These are phyloP conservation scores for Guaruba guarouba DNA, from an alignment of 2,113 vertebrate genomes.

Conservation along the genomic window DNA sequence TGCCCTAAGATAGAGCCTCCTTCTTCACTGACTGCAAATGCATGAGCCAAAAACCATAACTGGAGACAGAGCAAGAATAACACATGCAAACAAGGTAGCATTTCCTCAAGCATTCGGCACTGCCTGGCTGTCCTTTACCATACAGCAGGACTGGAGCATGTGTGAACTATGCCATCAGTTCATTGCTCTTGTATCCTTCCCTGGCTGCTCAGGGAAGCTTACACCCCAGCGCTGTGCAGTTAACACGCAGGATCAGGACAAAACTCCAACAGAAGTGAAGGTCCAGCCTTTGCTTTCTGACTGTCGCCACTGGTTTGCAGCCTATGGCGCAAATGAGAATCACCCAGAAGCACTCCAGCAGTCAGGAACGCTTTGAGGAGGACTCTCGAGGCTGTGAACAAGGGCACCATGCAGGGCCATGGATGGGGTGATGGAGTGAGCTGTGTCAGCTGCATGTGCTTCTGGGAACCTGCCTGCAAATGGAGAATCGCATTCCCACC, in stretches of 20 bases:
- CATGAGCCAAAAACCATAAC: not conserved
- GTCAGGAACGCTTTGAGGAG: not conserved
- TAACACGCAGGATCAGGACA: not conserved
- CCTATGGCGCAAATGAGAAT: rapidly evolving
- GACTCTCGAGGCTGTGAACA: not conserved
- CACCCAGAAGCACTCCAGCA: not conserved
- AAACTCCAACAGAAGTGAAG: not conserved
- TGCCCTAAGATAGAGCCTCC: not conserved
- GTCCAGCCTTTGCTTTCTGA: not conserved
- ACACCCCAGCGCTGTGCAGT: not conserved
- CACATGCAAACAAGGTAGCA: not conserved
- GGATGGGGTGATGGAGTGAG: not conserved
- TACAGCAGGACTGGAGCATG: not conserved
- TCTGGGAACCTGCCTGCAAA: not conserved
- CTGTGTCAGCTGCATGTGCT: not conserved
- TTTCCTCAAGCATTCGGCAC: not conserved
- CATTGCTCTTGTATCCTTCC: not conserved
- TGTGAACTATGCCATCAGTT: not conserved
- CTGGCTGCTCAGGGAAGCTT: not conserved
- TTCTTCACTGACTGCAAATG: not conserved
- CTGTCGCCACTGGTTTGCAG: not conserved
- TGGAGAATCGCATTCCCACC: not conserved
- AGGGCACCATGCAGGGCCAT: not conserved
- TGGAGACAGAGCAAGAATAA: not conserved
- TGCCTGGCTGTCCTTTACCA: not conserved